These are phyloP conservation scores for Pseudocheirus occidentalis DNA, from an alignment of 2,797 vertebrate genomes.

Conservation along the genomic window DNA sequence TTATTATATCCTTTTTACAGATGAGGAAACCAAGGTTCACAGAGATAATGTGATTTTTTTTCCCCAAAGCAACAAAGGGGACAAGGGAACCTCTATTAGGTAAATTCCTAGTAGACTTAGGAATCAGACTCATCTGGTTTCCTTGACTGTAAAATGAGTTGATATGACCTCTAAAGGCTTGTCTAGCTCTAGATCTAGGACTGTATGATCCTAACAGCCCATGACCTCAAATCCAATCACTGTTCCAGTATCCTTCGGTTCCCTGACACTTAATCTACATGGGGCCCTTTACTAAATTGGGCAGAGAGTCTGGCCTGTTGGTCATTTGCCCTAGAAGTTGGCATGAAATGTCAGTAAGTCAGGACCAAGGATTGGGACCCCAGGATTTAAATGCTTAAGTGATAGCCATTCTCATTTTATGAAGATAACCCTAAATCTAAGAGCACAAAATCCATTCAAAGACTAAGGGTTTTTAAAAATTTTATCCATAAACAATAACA, in stretches of 20 bases:
- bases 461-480: background rate
- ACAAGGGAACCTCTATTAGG: background rate
- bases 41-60: background rate
- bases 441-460: background rate
- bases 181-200: background rate
- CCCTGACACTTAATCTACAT: background rate
- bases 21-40: background rate
- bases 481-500: background rate
- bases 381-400: background rate
- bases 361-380: background rate
- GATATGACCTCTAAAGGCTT: background rate
- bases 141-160: background rate
- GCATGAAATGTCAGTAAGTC: conserved; percentile 9
- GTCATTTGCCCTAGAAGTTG: background rate
- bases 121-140: background rate
- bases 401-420: background rate
- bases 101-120: background rate
- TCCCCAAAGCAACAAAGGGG: background rate
- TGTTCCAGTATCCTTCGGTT: background rate
- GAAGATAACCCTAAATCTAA: background rate
- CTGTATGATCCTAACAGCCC: background rate
- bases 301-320: background rate
- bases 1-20: background rate
- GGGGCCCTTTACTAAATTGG: background rate
- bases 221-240: background rate